Base-by-base conservation (phyloP, 2,888 invertebrate species). In the Drosophila prolongata region DNA sequence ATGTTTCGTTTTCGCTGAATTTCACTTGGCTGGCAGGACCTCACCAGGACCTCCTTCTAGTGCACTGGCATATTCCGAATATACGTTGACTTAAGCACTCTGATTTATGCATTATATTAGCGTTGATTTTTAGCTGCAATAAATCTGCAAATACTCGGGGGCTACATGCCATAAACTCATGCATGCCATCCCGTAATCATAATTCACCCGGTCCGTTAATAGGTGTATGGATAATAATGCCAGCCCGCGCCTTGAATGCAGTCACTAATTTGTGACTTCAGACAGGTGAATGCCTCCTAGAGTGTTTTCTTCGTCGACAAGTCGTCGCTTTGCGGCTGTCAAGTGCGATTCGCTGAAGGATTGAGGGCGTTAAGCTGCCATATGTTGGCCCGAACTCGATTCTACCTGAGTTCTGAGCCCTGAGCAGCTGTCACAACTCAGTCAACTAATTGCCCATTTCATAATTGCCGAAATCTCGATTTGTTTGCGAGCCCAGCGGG, bases 41-140 rank as follows among this genome's bases (percentile, higher is more conserved):
- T 19, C 10, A 11, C 3, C 19, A 19, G 47, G 47, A 47, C 47
- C 11, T 47, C 11, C 47, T 47, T 14, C 47, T 14, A 30, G 47
- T 47, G 47, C 47, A 47, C 34, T 47, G 34, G 11, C 34, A 69
- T 14, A 19, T 24, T 40, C 46, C 49, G 43, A 14, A 30, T 49
- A 77, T 85, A 78, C 75, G 70, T 85, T 76, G 77, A 77, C 82
- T 82, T 69, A 75, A 77, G 73, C 75, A 74, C 76, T 69, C 81
- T 79, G 87, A 85, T 79, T 85, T 87, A 84, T 87, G 80, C 81
- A 79, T 78, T 75, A 84, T 87, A 87, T 87, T 85, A 79, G 68
- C 79, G 67, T 70, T 73, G 71, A 84, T 77, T 84, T 75, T 85
- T 77, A 76, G 75, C 77, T 78, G 75, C 77, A 65, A 81, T 87